Evolutionary conservation across 2,888 invertebrate genomes (phyloP), one percentile per base, ranked within the genome.

Genomic region (Rhimphoctona megacephalus): DNA sequence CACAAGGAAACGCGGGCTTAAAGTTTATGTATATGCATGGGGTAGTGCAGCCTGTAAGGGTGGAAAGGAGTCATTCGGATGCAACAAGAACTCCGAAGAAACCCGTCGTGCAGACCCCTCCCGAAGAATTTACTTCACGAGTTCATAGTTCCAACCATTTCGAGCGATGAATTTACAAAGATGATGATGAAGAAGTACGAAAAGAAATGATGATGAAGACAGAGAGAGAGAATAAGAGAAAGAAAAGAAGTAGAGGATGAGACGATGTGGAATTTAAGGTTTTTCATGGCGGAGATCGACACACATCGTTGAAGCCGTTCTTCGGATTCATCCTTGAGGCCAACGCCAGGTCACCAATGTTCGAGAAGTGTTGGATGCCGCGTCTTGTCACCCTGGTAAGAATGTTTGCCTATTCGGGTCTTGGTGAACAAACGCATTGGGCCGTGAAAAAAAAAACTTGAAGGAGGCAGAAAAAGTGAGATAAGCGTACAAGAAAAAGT

Each of bases 301-400:
- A 85, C 81, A 70, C 69, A 49, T 30, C 70, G 81, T 54, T 72
- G 85, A 85, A 81, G 54, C 77, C 57, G 66, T 85, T 85, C 77
- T 85, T 70, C 81, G 72, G 33, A 52, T 49, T 81, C 70, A 61
- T 61, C 14, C 30, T 39, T 39, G 61, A 43, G 76, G 36, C 61
- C 69, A 49, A n/a, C 49, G 25, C 77, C 43, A 64, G 84, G 76
- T 76, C 70, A 54, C 46, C 22, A 25, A 81, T 43, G 84, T 30
- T 25, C 39, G 43, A 64, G 39, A 19, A 22, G 8, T 22, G 36
- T 49, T 46, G 17, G 22, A 25, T 52, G 52, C n/a, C 33, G 19
- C 67, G 43, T 64, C 78, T 52, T n/a, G 74, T 61, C 84, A 80
- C 74, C 52, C 9, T 43, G n/a, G 39, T 17, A 9, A 33, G 33